Evolutionary conservation across 2,888 invertebrate genomes (phyloP).

Genomic region (Caenorhabditis sp.): DNA sequence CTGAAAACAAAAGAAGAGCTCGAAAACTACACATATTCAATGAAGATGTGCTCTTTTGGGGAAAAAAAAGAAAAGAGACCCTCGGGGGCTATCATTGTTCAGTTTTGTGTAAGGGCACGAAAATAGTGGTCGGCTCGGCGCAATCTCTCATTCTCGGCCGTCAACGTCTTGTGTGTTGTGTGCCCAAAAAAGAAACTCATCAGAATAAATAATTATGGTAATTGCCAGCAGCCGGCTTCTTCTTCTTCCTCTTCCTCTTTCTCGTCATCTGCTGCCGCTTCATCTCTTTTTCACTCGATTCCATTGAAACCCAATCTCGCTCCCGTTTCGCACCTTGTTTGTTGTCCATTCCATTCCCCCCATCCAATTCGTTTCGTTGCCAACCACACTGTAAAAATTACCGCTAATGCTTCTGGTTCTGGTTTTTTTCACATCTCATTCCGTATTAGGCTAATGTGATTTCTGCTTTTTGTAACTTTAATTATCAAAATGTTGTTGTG

Average conservation of each 20-base stretch:
- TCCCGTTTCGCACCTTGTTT: constrained; percentile 14
- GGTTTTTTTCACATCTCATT: not conserved
- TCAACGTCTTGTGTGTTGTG: not conserved
- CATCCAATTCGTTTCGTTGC: not conserved
- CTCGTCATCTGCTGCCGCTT: not conserved
- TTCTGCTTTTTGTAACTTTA: not conserved
- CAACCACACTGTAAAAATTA: constrained; percentile 6
- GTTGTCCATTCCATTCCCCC: constrained; percentile 4
- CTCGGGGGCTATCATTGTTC: too few relatives aligned
- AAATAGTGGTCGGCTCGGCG: too few relatives aligned
- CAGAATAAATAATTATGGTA: constrained; percentile 55
- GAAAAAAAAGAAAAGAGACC: too few relatives aligned
- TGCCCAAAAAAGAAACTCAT: constrained; percentile 18
- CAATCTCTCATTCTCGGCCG: not conserved
- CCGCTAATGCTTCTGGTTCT: constrained; percentile 16
- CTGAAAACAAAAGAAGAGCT: constrained; percentile 7
- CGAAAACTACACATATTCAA: too few relatives aligned
- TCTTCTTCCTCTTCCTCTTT: not conserved
- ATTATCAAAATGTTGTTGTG: not conserved
- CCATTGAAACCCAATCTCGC: constrained; percentile 38
- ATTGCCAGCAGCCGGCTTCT: constrained; percentile 36
- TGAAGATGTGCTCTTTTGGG: too few relatives aligned
- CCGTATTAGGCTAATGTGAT: not conserved
- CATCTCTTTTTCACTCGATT: too few relatives aligned
- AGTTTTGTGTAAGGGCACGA: too few relatives aligned